Evolutionary conservation across 2,113 vertebrate genomes (phyloP).

Genomic region (Phrynosoma blainvillii): DNA sequence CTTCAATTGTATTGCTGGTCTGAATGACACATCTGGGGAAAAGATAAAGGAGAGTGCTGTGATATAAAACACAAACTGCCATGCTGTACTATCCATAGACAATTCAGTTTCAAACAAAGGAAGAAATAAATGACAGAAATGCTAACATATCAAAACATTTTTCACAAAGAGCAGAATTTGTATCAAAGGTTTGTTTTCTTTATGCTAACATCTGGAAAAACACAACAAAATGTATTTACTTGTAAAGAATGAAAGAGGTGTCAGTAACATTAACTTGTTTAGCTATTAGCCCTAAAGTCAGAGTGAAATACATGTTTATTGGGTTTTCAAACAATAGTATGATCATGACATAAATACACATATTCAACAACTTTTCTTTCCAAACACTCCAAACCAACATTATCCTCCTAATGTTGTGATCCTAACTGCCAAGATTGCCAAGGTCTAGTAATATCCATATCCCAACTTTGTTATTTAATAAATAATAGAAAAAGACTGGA

Average conservation of each 20-base stretch:
- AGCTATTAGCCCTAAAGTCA: slow-evolving; percentile 8
- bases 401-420: not conserved
- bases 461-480: not conserved
- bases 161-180: not conserved
- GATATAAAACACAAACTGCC: not conserved
- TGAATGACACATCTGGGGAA: not conserved
- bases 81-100: not conserved
- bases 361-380: slow-evolving; percentile 10
- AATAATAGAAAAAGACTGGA: not conserved
- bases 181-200: slow-evolving; percentile 27
- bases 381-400: not conserved
- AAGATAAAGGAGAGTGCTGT: not conserved
- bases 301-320: not conserved
- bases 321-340: slow-evolving; percentile 31
- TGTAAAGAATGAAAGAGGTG: not conserved
- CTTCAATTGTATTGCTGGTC: not conserved
- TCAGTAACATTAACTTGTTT: not conserved
- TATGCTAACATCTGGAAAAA: not conserved
- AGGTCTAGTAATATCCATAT: not conserved
- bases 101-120: not conserved
- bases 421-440: not conserved
- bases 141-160: not conserved
- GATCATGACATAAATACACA: not conserved
- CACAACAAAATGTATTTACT: not conserved
- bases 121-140: not conserved